A percentile compares a stretch with the other conserved stretches of the same genome.
phyloP scores from a whole-genome alignment of 2,888 invertebrate species.

The Ptychoptera albimana region DNA sequence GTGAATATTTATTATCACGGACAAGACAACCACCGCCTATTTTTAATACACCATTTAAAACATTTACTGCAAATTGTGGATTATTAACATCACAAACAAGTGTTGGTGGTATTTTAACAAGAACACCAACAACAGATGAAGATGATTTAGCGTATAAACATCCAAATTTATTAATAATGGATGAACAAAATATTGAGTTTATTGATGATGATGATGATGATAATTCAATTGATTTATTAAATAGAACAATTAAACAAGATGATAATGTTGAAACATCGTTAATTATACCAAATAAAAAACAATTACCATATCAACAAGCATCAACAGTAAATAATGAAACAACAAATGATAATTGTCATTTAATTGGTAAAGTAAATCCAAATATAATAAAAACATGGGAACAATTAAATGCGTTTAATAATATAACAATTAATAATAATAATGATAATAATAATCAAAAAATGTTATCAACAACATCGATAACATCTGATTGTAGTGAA shows the following conservation, averaged over 20 bases:
- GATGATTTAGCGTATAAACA: constrained; percentile 24
- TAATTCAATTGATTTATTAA: background rate
- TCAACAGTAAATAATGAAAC: background rate
- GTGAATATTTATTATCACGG: constrained; percentile 11
- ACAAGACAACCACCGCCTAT: constrained; percentile 12
- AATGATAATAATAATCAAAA: background rate
- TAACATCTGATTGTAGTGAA: constrained; percentile 1
- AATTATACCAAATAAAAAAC: background rate
- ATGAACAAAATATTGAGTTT: background rate
- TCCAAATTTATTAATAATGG: constrained; percentile 26
- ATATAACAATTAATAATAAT: constrained; percentile 2
- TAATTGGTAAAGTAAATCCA: constrained; percentile 13
- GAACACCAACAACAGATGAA: constrained; percentile 1
- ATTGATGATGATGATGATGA: constrained; percentile 1
- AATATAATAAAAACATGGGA: constrained; percentile 14
- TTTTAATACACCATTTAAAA: constrained; percentile 9
- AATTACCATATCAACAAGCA: background rate
- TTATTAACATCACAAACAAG: constrained; percentile 1
- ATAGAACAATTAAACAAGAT: too few relatives aligned
- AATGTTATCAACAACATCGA: constrained; percentile 7
- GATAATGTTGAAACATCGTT: background rate
- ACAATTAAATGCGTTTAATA: constrained; percentile 7
- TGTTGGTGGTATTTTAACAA: constrained; percentile 4
- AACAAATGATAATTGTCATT: constrained; percentile 7
- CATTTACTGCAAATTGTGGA: constrained; percentile 1